Base-by-base conservation (phyloP, 2,113 vertebrate species). In the Blennius ocellaris region DNA sequence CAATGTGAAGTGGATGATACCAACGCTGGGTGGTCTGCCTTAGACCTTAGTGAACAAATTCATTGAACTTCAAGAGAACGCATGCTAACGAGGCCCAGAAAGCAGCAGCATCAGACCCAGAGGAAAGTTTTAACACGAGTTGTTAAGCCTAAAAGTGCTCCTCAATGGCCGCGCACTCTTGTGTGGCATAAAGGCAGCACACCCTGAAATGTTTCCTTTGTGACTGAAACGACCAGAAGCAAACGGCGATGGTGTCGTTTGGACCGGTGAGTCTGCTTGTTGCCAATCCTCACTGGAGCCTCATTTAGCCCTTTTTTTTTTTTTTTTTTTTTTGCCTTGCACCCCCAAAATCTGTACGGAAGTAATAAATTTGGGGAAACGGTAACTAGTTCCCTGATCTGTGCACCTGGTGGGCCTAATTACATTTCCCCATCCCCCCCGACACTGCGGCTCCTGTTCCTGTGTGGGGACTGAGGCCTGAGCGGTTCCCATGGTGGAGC, bases 391-490 rank as follows among this genome's bases (percentile, higher is more conserved):
- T 93, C 93, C 94, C 87, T 92, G 92, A 94, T 91, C 90, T 92
- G 94, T 95, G 96, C 97, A 98, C 96, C 97, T 99, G 97, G 96
- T 94, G 57, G 0, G 91, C 92, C 95, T 98, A 99, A 99, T 98
- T 97, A 96, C 93, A 93, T 94, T 83, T 83, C 92, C 90, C 94
- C 92, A 87, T 93, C 93, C 92, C 90, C 92, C 90, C 92, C 59
- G 50, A 88, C 84, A 85, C 78, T 70, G 45, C 92, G 89, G 93
- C 92, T 89, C 74, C 83, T 87, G 85, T 90, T 85, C 81, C 73
- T 86, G 44, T 83, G 54, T 12, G 65, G 48, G 66, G 77, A 55
- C 54, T 63, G 76, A 17, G 44, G 59, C 70, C 52, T 6, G 44
- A 60, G 78, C 73, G 53, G 70, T 65, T 83, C 59, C 63, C 61